These are phyloP conservation scores for Euschistus heros DNA, from an alignment of 1,140 invertebrate genomes.

Conservation along the genomic window DNA sequence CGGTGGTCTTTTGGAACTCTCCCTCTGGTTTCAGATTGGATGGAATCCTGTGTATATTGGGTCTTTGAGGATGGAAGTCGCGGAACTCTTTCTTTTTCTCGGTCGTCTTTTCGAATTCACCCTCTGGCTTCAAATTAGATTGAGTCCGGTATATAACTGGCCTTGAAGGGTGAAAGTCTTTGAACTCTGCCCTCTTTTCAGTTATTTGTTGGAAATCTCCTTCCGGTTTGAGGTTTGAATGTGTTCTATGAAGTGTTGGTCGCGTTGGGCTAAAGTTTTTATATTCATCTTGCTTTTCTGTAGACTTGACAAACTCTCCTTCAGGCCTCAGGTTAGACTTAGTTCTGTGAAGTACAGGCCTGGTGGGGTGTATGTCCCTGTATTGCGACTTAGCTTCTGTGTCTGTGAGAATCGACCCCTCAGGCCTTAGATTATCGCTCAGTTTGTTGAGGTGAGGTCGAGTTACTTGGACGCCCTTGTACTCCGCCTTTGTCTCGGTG, in stretches of 20 bases:
- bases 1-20: constrained; percentile 23
- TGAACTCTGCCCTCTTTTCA: constrained; percentile 21
- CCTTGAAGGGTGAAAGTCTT: constrained; percentile 24
- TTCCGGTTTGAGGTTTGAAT: constrained; percentile 24
- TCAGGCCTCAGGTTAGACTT: constrained; percentile 20
- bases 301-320: constrained; percentile 17
- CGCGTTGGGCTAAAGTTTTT: constrained; percentile 20
- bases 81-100: constrained; percentile 24
- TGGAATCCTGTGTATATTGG: constrained; percentile 10
- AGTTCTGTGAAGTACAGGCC: constrained; percentile 16
- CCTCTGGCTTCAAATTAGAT: constrained; percentile 28
- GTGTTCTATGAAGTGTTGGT: constrained; percentile 22
- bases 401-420: constrained; percentile 22
- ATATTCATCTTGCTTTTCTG: constrained; percentile 15
- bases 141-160: constrained; percentile 21
- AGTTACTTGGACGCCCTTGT: constrained; percentile 15
- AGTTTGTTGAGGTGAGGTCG: constrained; percentile 23
- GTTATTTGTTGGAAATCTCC: constrained; percentile 23
- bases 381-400: constrained; percentile 25
- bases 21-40: constrained; percentile 28
- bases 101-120: constrained; percentile 22
- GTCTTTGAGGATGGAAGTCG: constrained; percentile 22
- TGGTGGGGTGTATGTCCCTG: constrained; percentile 18
- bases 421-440: neutral
- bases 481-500: constrained; percentile 20